Base-by-base conservation (phyloP, 2,113 vertebrate genomes). In the Ptyas mucosa region DNA sequence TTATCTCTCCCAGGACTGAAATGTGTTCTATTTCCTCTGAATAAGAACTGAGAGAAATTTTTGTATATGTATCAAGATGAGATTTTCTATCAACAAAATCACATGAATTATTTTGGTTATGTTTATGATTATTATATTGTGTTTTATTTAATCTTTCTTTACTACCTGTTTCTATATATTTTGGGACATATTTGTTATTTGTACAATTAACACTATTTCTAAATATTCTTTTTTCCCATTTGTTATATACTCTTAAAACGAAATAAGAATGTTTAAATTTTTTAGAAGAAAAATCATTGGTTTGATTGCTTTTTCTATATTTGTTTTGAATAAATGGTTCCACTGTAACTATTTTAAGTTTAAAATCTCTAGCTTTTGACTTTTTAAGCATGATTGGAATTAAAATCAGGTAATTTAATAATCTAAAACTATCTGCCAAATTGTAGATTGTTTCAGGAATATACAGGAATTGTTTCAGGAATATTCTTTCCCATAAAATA, bases 21-120 rank as follows among this genome's bases (percentile, higher is more conserved):
- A 96, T 96, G 86, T 94, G 85, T 64, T 97, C 94, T 23, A 90
- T 91, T 11, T 97, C 96, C 81, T 96, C 96, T 93, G 92, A 95
- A 89, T 96, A 91, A 93, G 94, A 85, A 94, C 92, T 95, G 89
- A 98, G 96, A 14, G 94, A 96, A 95, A 97, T 97, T 97, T 98
- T 98, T 97, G 98, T 93, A 54, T 97, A 97, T 14, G 90, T 97
- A 94, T 98, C 98, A 96, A 98, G 98, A 53, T 95, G 20, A 95
- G 96, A 64, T 92, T 95, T 96, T 95, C 96, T 90, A 91, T 91
- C 51, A 93, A 87, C 20, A 88, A 90, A 91, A 88, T 5, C 12
- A 39, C 85, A 55, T 34, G 1, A 95, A 93, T 43, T 93, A 57
- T 24, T 92, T 93, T 95, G 93, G 1, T 92, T 21, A 0, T 53